Evolutionary conservation across 2,113 vertebrate genomes (phyloP).

Genomic region (Delphinus delphis): DNA sequence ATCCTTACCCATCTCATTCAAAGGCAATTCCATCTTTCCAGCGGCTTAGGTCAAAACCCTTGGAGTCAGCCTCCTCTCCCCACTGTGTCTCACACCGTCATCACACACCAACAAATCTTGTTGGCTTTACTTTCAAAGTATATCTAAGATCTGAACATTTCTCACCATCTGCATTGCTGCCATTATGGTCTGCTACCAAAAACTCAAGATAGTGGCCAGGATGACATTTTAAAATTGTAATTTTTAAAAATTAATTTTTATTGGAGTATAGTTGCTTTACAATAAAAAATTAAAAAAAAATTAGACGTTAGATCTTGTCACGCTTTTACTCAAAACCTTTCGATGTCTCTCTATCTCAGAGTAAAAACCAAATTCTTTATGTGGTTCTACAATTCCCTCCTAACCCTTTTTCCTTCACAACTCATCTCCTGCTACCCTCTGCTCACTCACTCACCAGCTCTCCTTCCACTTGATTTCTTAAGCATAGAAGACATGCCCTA

Average conservation of each 20-base stretch:
- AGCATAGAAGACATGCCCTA: accelerated
- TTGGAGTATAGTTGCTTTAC: no score
- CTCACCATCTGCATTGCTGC: background rate
- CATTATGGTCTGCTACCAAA: background rate
- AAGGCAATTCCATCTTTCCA: background rate
- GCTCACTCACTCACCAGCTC: background rate
- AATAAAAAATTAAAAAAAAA: no score
- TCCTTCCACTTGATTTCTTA: background rate
- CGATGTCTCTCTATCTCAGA: background rate
- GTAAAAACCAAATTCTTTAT: background rate
- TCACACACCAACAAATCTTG: background rate
- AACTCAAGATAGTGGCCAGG: background rate
- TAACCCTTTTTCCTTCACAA: no score
- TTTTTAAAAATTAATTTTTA: no score
- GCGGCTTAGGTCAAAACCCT: background rate
- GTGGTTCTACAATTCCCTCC: background rate
- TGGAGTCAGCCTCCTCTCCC: background rate
- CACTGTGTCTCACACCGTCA: background rate
- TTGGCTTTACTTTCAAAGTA: background rate
- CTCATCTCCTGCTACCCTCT: background rate
- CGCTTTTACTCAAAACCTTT: background rate
- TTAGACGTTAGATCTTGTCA: background rate
- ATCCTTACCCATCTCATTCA: background rate
- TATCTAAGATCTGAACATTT: background rate
- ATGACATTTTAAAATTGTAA: background rate